These are phyloP conservation scores for Leptinotarsa defecta DNA, from an alignment of 1,140 invertebrate species.

Conservation along the genomic window DNA sequence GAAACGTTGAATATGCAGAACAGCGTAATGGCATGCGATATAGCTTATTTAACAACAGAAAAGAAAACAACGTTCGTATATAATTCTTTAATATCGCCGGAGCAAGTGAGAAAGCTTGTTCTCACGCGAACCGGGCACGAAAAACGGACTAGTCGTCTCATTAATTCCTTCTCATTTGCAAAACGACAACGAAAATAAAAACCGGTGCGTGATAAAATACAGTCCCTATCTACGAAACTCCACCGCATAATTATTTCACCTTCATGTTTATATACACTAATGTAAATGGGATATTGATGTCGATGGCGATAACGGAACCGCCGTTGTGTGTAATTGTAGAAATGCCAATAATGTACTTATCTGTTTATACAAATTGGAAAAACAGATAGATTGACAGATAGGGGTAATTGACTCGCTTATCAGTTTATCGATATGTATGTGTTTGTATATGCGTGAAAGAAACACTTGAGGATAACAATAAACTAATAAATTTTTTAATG, in stretches of 20 bases:
- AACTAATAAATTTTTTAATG: too few species aligned
- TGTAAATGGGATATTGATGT: not conserved
- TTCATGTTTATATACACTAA: conserved; percentile 4
- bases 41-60: conserved; percentile 10
- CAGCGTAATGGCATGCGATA: conserved; percentile 9
- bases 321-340: not conserved
- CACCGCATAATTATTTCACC: conserved; percentile 2
- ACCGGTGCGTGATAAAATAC: conserved; percentile 4
- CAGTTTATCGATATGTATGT: too few species aligned
- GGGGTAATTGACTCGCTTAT: too few species aligned
- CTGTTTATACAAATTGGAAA: not conserved
- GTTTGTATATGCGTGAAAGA: too few species aligned
- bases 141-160: not conserved
- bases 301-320: not conserved
- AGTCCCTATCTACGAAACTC: not conserved
- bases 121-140: conserved; percentile 9
- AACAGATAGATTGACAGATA: not conserved
- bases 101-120: conserved; percentile 16
- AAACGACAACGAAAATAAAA: conserved; percentile 9
- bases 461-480: too few species aligned
- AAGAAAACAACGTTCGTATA: conserved; percentile 5
- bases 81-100: conserved; percentile 7
- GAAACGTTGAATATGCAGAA: conserved; percentile 12
- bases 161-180: conserved; percentile 16
- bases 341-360: not conserved